Evolutionary conservation across 2,888 invertebrate genomes (phyloP).

Genomic region (Cordylochernes scorpioides): DNA sequence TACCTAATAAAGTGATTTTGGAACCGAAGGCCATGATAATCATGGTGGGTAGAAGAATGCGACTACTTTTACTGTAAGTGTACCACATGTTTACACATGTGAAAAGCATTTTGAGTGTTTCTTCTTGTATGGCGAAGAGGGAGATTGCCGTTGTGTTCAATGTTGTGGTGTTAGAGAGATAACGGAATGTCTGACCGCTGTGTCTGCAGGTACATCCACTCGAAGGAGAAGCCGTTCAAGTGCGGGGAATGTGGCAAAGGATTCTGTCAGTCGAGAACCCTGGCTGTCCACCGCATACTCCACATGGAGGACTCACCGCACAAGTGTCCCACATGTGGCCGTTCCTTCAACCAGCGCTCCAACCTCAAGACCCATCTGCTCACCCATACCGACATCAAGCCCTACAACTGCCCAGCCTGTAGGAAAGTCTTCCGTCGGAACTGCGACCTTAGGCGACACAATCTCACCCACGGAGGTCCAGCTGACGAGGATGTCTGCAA

Average conservation of each 20-base stretch:
- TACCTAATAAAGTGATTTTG: no score
- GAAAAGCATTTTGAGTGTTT: no score
- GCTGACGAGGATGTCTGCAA: conserved; percentile 2
- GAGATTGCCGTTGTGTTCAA: no score
- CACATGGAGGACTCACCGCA: conserved; percentile 84
- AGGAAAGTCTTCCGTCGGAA: conserved; percentile 74
- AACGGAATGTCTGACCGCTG: no score
- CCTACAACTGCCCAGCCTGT: conserved; percentile 62
- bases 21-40: no score
- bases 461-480: conserved; percentile 38
- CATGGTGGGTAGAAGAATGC: no score
- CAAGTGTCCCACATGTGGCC: conserved; percentile 69
- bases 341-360: conserved; percentile 72
- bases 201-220: conserved; percentile 69
- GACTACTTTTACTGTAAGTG: no score
- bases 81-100: no score
- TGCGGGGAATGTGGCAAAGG: conserved; percentile 88
- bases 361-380: conserved; percentile 71
- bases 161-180: no score
- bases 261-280: conserved; percentile 85
- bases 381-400: conserved; percentile 78
- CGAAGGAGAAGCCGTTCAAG: conserved; percentile 92
- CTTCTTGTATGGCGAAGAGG: no score
- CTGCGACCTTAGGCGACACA: conserved; percentile 65
- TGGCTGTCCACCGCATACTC: conserved; percentile 84